Evolutionary conservation across 2,888 invertebrate genomes (phyloP).

Genomic region (Rotaria sp.): DNA sequence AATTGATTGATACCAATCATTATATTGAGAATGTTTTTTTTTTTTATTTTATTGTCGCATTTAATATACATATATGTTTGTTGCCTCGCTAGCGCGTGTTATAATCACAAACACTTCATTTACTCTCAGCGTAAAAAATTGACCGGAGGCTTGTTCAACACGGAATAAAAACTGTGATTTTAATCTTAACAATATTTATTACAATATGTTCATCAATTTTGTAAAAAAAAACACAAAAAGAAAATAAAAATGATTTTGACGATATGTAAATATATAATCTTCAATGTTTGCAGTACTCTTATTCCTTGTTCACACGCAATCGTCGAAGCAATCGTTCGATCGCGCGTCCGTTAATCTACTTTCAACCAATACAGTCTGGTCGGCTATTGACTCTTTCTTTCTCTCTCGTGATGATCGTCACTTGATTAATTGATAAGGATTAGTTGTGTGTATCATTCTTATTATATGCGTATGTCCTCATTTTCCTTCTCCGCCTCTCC

Average conservation of each 20-base stretch:
- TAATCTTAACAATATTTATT: not conserved
- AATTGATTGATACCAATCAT: constrained; percentile 3
- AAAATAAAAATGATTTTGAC: not conserved
- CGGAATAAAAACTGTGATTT: not conserved
- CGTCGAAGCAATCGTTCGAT: not conserved
- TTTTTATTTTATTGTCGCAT: not conserved
- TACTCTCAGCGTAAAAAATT: not conserved
- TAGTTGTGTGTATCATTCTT: constrained; percentile 27
- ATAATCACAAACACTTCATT: constrained; percentile 22
- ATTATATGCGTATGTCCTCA: constrained; percentile 22
- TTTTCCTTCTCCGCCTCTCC: not conserved
- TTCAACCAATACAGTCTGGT: constrained; percentile 1
- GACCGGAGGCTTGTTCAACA: not conserved
- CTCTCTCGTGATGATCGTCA: constrained; percentile 4
- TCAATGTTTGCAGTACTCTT: not conserved
- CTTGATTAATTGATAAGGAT: constrained; percentile 32
- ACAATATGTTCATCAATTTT: not conserved
- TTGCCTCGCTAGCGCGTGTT: not conserved
- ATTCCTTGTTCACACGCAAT: constrained; percentile 14
- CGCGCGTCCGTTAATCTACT: constrained; percentile 8
- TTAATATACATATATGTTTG: not conserved
- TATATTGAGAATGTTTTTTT: not conserved
- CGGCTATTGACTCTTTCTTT: constrained; percentile 29
- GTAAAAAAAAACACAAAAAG: not conserved
- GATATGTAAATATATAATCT: not conserved